Conservation (phyloP, 1,140 invertebrate species). For the Drosophila pseudoananassae region DNA sequence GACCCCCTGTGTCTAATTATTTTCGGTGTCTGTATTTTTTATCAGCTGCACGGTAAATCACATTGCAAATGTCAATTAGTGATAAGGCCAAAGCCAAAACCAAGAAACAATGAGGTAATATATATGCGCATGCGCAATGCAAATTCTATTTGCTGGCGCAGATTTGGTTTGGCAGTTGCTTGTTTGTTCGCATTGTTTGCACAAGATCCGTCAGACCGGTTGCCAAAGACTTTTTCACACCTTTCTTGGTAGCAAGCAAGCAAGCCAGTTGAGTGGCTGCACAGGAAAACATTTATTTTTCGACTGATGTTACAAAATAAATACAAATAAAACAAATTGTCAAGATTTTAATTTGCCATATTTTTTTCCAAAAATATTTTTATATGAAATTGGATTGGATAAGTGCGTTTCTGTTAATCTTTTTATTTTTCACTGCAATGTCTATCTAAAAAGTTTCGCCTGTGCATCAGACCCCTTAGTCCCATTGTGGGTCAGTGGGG, state of each 20-base stretch:
- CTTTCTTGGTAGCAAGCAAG: constrained; percentile 20
- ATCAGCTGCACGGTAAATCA: constrained; percentile 35
- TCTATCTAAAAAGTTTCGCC: constrained; percentile 24
- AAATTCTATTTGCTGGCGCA: constrained; percentile 49
- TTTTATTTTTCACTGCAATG: constrained; percentile 17
- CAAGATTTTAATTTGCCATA: neutral
- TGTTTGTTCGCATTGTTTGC: constrained; percentile 34
- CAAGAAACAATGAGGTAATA: constrained; percentile 30
- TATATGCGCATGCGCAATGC: constrained; percentile 41
- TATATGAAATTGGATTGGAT: too few relatives aligned
- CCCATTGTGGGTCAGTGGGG: constrained; percentile 63
- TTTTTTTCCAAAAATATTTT: neutral
- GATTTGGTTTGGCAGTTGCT: constrained; percentile 23
- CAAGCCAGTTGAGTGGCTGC: constrained; percentile 5
- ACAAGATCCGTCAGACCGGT: constrained; percentile 20
- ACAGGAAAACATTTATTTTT: constrained; percentile 1
- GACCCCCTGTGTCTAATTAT: constrained; percentile 5
- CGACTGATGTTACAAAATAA: neutral
- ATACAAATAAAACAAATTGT: neutral
- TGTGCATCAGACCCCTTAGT: constrained; percentile 8
- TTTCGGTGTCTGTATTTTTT: constrained; percentile 13
- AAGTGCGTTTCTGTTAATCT: neutral
- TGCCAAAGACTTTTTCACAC: constrained; percentile 46
- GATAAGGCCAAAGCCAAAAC: constrained; percentile 45
- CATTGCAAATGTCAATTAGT: constrained; percentile 59